These are phyloP conservation scores for Gymnosoma rotundatum DNA, from an alignment of 2,888 invertebrate genomes.

Conservation along the genomic window DNA sequence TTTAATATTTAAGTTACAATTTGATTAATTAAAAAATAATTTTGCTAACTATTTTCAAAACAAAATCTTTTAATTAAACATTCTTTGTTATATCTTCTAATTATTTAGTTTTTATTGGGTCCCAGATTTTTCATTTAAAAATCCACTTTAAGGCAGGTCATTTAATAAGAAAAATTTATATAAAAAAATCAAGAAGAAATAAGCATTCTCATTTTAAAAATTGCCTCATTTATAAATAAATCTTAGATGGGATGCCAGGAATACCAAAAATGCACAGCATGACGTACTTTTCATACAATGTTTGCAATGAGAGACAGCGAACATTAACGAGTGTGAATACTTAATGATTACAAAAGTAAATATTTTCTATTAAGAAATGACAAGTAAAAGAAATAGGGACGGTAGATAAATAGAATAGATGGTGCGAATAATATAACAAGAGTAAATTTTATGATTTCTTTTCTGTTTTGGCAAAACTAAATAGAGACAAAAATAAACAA, in stretches of 20 bases:
- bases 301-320: background rate
- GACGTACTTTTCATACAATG: constrained; percentile 42
- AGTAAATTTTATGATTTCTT: constrained; percentile 39
- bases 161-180: constrained; percentile 30
- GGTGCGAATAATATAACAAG: constrained; percentile 62
- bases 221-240: constrained; percentile 42
- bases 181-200: constrained; percentile 24
- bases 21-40: too few relatives aligned
- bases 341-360: constrained; percentile 25
- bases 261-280: constrained; percentile 58
- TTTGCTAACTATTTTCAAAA: background rate
- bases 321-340: constrained; percentile 29
- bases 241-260: constrained; percentile 44
- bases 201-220: constrained; percentile 25
- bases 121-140: constrained; percentile 37
- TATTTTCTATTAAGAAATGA: constrained; percentile 19
- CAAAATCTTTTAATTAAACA: too few relatives aligned
- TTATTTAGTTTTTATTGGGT: constrained; percentile 2
- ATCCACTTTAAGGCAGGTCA: constrained; percentile 57
- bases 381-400: constrained; percentile 5
- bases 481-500: constrained; percentile 60
- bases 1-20: too few relatives aligned
- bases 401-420: constrained; percentile 26
- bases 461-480: constrained; percentile 45
- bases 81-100: too few relatives aligned